phyloP scores from a whole-genome alignment of 2,113 vertebrate species.

The Pterophyllum scalare region DNA sequence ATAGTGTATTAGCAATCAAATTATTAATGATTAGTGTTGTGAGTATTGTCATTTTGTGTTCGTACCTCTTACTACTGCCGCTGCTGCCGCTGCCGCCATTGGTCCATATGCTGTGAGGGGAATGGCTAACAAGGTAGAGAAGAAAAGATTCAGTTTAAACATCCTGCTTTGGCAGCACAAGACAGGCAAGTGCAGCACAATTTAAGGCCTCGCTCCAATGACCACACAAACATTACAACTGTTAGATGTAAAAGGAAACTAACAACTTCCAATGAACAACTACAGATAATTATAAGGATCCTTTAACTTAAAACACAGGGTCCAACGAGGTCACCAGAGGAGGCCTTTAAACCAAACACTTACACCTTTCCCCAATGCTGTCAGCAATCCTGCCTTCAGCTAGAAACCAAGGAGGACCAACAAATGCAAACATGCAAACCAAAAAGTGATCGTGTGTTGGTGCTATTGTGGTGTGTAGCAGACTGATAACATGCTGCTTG shows the following conservation, averaged over 20 bases:
- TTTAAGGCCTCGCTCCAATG: constrained; percentile 1
- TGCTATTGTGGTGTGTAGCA: constrained; percentile 36
- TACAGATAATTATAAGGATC: background rate
- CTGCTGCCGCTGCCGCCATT: constrained; percentile 93
- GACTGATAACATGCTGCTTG: constrained; percentile 79
- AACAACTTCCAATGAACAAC: background rate
- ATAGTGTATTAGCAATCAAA: background rate
- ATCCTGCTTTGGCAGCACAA: background rate
- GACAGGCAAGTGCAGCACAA: background rate
- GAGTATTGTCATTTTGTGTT: background rate
- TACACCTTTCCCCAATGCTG: constrained; percentile 17
- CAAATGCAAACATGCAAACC: constrained; percentile 72
- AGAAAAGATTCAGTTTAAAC: constrained; percentile 16
- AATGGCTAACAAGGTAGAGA: constrained; percentile 84
- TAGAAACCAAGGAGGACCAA: constrained; percentile 35
- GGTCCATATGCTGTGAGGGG: constrained; percentile 98
- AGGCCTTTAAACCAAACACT: background rate
- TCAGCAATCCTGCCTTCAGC: constrained; percentile 49
- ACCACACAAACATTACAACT: background rate
- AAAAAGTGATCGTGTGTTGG: constrained; percentile 38
- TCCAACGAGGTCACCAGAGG: constrained; percentile 1
- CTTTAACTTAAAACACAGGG: background rate
- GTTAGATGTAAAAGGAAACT: background rate
- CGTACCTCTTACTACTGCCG: constrained; percentile 93
- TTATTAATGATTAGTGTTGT: too few species aligned